Percentiles rank a stretch among this genome's conserved stretches.
Evolutionary conservation across 2,888 invertebrate genomes (phyloP).

Genomic region (Tanytarsus gracilentus): DNA sequence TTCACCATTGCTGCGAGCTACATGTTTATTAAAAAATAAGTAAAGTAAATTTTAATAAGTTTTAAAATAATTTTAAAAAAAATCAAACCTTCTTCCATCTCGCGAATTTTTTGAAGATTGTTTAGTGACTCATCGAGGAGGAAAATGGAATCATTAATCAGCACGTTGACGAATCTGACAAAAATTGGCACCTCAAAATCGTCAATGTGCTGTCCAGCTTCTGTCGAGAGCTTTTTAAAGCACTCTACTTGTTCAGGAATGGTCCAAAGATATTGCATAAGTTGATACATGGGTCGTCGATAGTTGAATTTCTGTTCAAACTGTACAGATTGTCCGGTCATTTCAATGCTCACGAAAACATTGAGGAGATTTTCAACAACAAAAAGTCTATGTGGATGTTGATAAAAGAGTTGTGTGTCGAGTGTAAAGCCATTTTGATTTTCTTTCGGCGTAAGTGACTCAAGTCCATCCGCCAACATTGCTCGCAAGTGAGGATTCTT

Average conservation of each 20-base stretch:
- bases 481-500: constrained; percentile 91
- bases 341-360: constrained; percentile 95
- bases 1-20: constrained; percentile 60
- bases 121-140: constrained; percentile 83
- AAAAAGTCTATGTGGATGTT: constrained; percentile 65
- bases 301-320: constrained; percentile 98
- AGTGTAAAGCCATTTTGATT: constrained; percentile 42
- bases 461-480: constrained; percentile 78
- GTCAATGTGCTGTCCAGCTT: constrained; percentile 82
- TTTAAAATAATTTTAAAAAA: too few relatives aligned
- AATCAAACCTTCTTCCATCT: constrained; percentile 68
- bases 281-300: constrained; percentile 86
- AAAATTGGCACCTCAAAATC: constrained; percentile 85
- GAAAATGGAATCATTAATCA: constrained; percentile 96
- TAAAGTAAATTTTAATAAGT: too few relatives aligned
- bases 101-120: constrained; percentile 80
- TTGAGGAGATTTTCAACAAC: constrained; percentile 71
- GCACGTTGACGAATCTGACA: constrained; percentile 86
- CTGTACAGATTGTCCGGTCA: constrained; percentile 91
- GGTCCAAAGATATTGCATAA: constrained; percentile 87
- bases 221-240: constrained; percentile 63
- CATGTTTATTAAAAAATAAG: too few relatives aligned
- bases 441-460: constrained; percentile 71
- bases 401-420: constrained; percentile 63
- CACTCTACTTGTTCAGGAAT: constrained; percentile 65